These are phyloP conservation scores for Ormyrus rosae DNA, from an alignment of 2,888 invertebrate species.

Conservation along the genomic window DNA sequence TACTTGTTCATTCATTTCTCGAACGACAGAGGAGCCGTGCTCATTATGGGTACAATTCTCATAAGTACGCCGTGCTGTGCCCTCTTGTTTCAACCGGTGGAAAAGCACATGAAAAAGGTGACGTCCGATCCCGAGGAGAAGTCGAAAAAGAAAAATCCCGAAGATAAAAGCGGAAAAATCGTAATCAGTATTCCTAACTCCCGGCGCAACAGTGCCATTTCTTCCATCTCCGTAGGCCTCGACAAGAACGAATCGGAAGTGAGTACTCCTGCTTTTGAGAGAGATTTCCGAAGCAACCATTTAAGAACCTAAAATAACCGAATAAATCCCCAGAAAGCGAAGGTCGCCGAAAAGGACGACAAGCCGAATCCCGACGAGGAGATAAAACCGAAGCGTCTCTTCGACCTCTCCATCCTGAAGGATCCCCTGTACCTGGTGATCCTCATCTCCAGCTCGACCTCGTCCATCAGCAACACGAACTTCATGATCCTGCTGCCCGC, in stretches of 20 bases:
- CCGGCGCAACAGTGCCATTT: slow-evolving; percentile 38
- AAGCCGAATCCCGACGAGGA: no score
- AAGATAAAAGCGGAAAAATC: not conserved
- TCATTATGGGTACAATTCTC: slow-evolving; percentile 88
- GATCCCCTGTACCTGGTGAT: slow-evolving; percentile 90
- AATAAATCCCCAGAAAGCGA: not conserved
- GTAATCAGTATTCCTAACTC: not conserved
- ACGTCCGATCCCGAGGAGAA: slow-evolving; percentile 61
- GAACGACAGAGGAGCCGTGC: slow-evolving; percentile 83
- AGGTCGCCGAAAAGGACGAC: not conserved
- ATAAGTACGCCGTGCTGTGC: slow-evolving; percentile 90
- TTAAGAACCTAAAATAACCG: not conserved
- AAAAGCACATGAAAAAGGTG: slow-evolving; percentile 84
- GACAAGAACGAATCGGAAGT: no score
- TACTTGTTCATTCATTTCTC: not conserved
- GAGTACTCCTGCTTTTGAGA: no score
- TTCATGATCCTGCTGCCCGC: slow-evolving; percentile 89
- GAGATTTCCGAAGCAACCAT: no score
- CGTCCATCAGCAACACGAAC: slow-evolving; percentile 91
- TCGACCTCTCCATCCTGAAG: slow-evolving; percentile 82
- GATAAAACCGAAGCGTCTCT: not conserved
- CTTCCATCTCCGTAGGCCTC: no score
- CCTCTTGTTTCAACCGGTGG: slow-evolving; percentile 88
- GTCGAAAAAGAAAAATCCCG: not conserved
- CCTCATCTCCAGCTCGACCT: slow-evolving; percentile 89